Base-by-base conservation (phyloP, 2,888 invertebrate genomes). In the Gerris lacustris region DNA sequence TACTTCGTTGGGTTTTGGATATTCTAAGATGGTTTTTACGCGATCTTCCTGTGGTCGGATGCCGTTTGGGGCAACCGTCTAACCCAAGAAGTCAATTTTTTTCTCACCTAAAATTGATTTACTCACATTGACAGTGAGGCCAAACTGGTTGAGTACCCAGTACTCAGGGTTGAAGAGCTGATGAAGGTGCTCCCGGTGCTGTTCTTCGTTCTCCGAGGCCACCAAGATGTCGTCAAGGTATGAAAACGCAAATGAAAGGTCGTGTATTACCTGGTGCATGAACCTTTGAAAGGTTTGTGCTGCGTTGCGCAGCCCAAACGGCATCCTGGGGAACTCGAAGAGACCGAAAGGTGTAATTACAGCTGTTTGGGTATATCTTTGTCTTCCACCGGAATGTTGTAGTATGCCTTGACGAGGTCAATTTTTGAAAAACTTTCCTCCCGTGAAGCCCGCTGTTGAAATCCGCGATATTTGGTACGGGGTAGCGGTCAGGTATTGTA, bases 401-500 rank as follows among this genome's bases (percentile, higher is more conserved):
- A 15, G 15, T 55, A 55, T 55, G 55, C 55, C 55, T 55, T 55
- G 55, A 55, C 5, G 9, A 55, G 55, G 55, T 55, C 55, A 15
- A 55, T 55, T 55, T 55, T 55, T 55, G 55, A 55, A 15, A 55
- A 11, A 55, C 55, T 11, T 15, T 1, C 9, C 55, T 75, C 62
- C 66, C 66, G 9, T 66, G 9, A 15, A 66, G 43, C 11, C 31
- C 66, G 11, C 2, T 17, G 17, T 17, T 45, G 47, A 17, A 67
- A 64, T 75, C 75, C 45, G 76, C 72, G n/a, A 76, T 75, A 67
- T 75, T 73, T 11, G 77, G 76, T 6, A 77, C 71, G 0, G 78
- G 78, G 64, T 78, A 77, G 6, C 75, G 44, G 71, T 79, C 78
- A 0, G 77, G 76, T 1, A 76, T 69, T 1, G 77, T 79, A 4